phyloP scores from a whole-genome alignment of 2,888 invertebrate species.

The Elegia similella region DNA sequence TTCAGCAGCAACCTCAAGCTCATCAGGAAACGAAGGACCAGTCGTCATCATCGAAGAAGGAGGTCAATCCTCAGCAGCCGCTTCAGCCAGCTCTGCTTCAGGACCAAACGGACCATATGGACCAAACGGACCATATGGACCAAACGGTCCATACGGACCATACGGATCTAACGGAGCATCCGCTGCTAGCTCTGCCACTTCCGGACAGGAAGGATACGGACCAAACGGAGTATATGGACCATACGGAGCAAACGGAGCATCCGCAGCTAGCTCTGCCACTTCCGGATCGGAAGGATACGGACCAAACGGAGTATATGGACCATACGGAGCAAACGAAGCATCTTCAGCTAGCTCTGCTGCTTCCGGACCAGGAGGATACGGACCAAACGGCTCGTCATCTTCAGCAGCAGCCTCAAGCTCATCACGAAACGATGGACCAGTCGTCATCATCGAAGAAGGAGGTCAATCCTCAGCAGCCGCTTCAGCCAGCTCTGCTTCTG shows the following conservation, averaged over 20 bases:
- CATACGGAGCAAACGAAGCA: too few relatives aligned
- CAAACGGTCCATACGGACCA: slow-evolving; percentile 3
- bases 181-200: too few relatives aligned
- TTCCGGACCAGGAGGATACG: background rate
- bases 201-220: too few relatives aligned
- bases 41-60: background rate
- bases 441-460: slow-evolving; percentile 28
- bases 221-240: too few relatives aligned
- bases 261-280: too few relatives aligned
- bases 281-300: too few relatives aligned
- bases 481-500: slow-evolving; percentile 7
- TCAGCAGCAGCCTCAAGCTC: background rate
- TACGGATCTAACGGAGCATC: background rate
- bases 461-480: slow-evolving; percentile 41
- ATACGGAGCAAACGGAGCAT: too few relatives aligned
- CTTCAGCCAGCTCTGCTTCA: slow-evolving; percentile 10
- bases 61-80: background rate
- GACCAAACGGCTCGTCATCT: background rate
- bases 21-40: background rate
- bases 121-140: background rate
- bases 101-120: too few relatives aligned
- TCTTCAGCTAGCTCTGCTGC: too few relatives aligned
- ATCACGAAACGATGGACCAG: slow-evolving; percentile 1
- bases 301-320: too few relatives aligned
- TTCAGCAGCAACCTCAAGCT: background rate